phyloP scores from a whole-genome alignment of 2,113 vertebrate genomes.

The Monopterus albus region DNA sequence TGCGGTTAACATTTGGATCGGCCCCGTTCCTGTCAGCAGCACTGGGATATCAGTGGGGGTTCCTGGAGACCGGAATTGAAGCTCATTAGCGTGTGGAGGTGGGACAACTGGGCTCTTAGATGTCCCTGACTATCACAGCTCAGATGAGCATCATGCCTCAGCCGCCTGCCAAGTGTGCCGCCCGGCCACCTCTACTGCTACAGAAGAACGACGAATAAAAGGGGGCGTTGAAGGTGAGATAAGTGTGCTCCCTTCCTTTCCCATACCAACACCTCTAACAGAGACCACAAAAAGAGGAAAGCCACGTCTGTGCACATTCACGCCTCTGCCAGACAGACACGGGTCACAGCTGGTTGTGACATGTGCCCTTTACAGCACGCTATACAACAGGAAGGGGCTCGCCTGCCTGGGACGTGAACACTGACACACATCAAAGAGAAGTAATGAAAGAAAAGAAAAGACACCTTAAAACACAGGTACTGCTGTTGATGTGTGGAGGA shows the following conservation, averaged over 20 bases:
- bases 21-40: too few species aligned
- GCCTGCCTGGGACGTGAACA: not conserved
- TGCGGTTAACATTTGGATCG: too few species aligned
- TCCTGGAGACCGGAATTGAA: not conserved
- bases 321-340: slow-evolving; percentile 7
- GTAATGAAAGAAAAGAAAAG: rapidly evolving
- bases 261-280: not conserved
- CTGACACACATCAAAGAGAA: not conserved
- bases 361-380: slow-evolving; percentile 13
- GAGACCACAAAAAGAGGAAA: too few species aligned
- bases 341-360: not conserved
- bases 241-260: slow-evolving; percentile 67
- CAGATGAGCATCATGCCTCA: not conserved
- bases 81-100: not conserved
- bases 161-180: slow-evolving; percentile 27
- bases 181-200: rapidly evolving
- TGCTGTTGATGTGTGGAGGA: not conserved
- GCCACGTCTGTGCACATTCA: not conserved
- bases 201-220: not conserved
- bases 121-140: not conserved
- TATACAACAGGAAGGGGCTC: slow-evolving; percentile 29
- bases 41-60: too few species aligned
- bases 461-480: not conserved
- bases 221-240: slow-evolving; percentile 13
- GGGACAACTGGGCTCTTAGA: slow-evolving; percentile 22